Evolutionary conservation across 2,888 invertebrate species (phyloP).

Genomic region (Apeira syringaria): DNA sequence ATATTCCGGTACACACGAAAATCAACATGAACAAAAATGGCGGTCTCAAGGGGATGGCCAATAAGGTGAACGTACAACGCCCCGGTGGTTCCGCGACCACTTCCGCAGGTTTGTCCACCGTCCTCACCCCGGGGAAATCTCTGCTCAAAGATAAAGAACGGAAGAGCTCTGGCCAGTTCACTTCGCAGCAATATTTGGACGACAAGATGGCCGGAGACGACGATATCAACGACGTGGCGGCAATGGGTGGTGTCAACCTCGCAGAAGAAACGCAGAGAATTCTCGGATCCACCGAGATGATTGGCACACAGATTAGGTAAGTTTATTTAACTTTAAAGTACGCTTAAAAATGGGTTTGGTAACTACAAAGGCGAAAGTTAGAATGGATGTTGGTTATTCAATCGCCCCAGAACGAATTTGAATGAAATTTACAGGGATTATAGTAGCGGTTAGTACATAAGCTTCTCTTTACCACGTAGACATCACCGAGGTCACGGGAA

Average conservation of each 20-base stretch:
- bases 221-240: constrained; percentile 99
- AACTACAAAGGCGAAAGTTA: too few relatives aligned
- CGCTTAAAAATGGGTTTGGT: too few relatives aligned
- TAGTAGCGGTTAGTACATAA: too few relatives aligned
- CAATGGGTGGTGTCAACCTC: constrained; percentile 99
- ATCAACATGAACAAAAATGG: constrained; percentile 62
- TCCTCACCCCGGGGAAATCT: constrained; percentile 81
- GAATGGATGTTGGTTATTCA: too few relatives aligned
- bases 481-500: too few relatives aligned
- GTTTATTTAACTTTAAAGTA: too few relatives aligned
- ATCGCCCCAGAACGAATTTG: too few relatives aligned
- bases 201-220: constrained; percentile 91
- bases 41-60: constrained; percentile 78
- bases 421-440: too few relatives aligned
- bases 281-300: constrained; percentile 94
- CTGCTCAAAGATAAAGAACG: constrained; percentile 91
- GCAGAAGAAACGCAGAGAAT: constrained; percentile 98
- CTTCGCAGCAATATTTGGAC: constrained; percentile 62
- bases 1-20: constrained; percentile 70
- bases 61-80: constrained; percentile 61
- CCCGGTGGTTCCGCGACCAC: constrained; percentile 37
- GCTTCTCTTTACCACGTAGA: too few relatives aligned
- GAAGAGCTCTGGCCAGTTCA: constrained; percentile 70
- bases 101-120: constrained; percentile 56
- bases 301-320: constrained; percentile 91